Evolutionary conservation across 1,140 invertebrate genomes (phyloP), one percentile per base, ranked within the genome.

Genomic region (Geopemphigus sp.): DNA sequence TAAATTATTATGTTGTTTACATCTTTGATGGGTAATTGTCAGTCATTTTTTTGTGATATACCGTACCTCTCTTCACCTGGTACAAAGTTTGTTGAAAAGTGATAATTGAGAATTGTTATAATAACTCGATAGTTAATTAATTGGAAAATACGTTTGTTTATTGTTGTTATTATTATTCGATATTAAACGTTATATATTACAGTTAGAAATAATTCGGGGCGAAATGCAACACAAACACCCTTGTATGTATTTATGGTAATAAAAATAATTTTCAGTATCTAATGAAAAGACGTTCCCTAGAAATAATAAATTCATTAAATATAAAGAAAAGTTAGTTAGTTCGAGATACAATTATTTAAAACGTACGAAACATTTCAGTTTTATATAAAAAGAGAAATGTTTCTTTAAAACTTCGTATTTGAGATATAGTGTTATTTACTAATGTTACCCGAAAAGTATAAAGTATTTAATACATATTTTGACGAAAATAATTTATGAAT

Each of bases 41-140:
- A 39, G 29, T 54, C 19, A 50, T 68, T 45, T 50, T 61, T 47
- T 68, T 68, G 14, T 47, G 22, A 50, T 50, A 19, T 17, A 10
- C 17, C 45, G 50, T 72, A 22, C 26, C 17, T 72, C n/a, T n/a
- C 17, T 29, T 72, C 12, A 54, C 26, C 11, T 72, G 50, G 26
- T 54, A 72, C 50, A n/a, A 72, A 17, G 17, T 54, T 72, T 54
- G 50, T 72, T 72, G 12, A 32, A 72, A 72, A 53, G 47, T 72
- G 24, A n/a, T 54, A 54, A 54, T 54, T 72, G 8, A 54, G 50
- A 19, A 29, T 12, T 29, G 4, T 72, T 32, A 72, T 72, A 10
- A 72, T n/a, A n/a, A 54, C 26, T 29, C 50, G 17, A 29, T 32
- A n/a, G n/a, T 1, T 53, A 72, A 72, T 54, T 54, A 54, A 70